These are phyloP conservation scores for Syrrhaptes paradoxus DNA, from an alignment of 2,113 vertebrate genomes.

Conservation along the genomic window DNA sequence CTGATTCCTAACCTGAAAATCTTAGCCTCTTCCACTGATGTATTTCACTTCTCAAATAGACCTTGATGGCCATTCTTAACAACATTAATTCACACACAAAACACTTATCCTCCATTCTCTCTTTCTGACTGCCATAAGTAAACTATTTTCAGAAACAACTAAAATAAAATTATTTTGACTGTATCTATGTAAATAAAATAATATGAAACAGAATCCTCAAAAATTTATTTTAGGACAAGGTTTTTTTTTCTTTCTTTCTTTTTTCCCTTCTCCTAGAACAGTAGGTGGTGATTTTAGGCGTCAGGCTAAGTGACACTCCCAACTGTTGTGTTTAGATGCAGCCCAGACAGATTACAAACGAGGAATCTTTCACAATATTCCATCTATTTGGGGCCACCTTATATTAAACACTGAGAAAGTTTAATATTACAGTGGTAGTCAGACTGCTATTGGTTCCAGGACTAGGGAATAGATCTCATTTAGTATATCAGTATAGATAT, in stretches of 20 bases:
- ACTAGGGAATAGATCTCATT: neutral
- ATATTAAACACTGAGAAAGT: neutral
- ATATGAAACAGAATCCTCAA: neutral
- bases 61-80: neutral
- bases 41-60: neutral
- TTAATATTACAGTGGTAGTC: neutral
- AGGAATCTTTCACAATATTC: neutral
- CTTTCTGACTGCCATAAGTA: neutral
- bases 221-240: neutral
- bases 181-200: neutral
- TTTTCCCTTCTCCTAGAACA: neutral
- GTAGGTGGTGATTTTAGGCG: neutral
- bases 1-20: neutral
- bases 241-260: neutral
- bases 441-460: neutral
- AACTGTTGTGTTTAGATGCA: neutral
- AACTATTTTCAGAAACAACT: neutral
- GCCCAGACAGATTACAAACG: neutral
- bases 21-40: neutral
- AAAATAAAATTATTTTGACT: neutral
- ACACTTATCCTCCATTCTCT: neutral
- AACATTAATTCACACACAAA: neutral
- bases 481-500: neutral
- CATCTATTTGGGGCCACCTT: accelerated
- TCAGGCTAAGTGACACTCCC: neutral